A percentile compares a stretch with the other conserved stretches of the same genome.
Conservation (phyloP, 2,113 vertebrate genomes). For the Coryphaenoides rupestris region DNA sequence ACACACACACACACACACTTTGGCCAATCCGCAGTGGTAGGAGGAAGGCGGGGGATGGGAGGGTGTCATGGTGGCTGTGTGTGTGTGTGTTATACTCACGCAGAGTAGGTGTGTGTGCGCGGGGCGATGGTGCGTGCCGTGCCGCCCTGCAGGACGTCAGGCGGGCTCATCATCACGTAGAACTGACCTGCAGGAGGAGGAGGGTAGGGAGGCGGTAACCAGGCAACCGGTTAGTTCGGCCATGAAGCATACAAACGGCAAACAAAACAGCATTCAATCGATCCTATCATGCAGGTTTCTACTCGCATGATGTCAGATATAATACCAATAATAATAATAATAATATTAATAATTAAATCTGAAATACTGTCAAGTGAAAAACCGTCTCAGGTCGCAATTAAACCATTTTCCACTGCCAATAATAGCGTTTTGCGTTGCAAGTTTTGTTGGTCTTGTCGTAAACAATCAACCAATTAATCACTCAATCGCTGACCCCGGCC, state of each 20-base stretch:
- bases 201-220: background rate
- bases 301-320: no score
- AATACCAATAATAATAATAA: background rate
- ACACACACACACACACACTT: no score
- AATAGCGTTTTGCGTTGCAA: no score
- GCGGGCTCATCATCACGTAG: slow-evolving; percentile 92
- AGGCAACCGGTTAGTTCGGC: background rate
- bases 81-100: slow-evolving; percentile 67
- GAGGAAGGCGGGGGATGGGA: background rate
- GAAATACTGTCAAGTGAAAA: no score
- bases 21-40: slow-evolving; percentile 4
- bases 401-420: no score
- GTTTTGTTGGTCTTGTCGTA: no score
- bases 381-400: no score
- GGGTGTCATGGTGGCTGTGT: background rate
- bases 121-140: slow-evolving; percentile 83
- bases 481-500: background rate
- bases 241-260: no score
- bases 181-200: slow-evolving; percentile 76
- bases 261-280: no score
- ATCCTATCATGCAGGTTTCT: no score
- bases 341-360: no score
- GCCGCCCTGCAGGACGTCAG: slow-evolving; percentile 83
- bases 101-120: slow-evolving; percentile 83
- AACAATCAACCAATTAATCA: no score